phyloP scores from a whole-genome alignment of 2,797 vertebrate genomes.

The Cossypha polioptera region DNA sequence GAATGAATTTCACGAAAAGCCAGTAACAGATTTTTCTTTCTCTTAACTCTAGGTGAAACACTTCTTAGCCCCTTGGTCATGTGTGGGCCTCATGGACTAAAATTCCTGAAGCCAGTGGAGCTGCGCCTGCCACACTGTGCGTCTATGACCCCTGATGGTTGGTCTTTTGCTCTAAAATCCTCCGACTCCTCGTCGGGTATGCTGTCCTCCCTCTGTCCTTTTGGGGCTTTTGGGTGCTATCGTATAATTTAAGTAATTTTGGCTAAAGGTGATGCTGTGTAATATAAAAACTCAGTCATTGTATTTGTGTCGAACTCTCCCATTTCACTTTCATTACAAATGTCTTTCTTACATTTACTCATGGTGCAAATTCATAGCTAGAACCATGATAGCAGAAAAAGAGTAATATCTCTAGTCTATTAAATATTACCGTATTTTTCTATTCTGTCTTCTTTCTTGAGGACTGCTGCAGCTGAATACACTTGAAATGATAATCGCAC shows the following conservation, averaged over 20 bases:
- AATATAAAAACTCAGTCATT: conserved; percentile 65
- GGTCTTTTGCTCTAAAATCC: conserved; percentile 99
- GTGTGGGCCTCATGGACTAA: conserved; percentile 98
- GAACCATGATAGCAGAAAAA: conserved; percentile 52
- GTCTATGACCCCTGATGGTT: conserved; percentile 99
- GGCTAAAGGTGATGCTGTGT: conserved; percentile 54
- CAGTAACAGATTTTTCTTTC: neutral
- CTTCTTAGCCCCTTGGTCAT: conserved; percentile 93
- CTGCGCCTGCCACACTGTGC: conserved; percentile 99
- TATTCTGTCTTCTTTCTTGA: conserved; percentile 64
- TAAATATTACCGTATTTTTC: conserved; percentile 60
- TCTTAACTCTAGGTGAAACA: conserved; percentile 85
- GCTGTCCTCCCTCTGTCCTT: conserved; percentile 95
- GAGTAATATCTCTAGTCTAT: conserved; percentile 51
- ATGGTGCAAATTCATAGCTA: conserved; percentile 48
- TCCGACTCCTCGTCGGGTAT: conserved; percentile 99
- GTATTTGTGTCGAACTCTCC: conserved; percentile 62
- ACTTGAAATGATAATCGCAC: conserved; percentile 61
- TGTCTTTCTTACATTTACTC: conserved; percentile 59
- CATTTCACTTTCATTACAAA: conserved; percentile 72
- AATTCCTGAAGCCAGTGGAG: conserved; percentile 99
- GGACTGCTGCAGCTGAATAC: conserved; percentile 68
- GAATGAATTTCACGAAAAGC: neutral
- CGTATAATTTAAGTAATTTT: conserved; percentile 75
- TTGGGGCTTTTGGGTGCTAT: conserved; percentile 90